Percentiles rank a stretch among this genome's conserved stretches.
Conservation (phyloP, 2,888 invertebrate genomes). For the Pollenia angustigena region DNA sequence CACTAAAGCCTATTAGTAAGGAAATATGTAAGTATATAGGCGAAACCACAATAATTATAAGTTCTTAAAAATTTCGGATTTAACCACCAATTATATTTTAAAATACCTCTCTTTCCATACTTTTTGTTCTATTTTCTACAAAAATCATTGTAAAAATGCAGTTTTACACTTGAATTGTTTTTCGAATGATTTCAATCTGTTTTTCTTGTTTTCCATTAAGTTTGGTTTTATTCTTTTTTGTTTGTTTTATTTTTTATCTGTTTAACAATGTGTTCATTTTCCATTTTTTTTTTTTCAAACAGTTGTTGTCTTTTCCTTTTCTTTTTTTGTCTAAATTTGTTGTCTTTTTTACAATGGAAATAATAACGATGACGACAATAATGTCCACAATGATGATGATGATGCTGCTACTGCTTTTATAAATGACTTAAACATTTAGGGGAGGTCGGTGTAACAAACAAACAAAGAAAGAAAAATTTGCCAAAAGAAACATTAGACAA, state of each 20-base stretch:
- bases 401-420: constrained; percentile 33
- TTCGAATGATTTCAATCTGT: constrained; percentile 81
- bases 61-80: background rate
- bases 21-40: background rate
- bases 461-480: constrained; percentile 39
- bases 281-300: constrained; percentile 55
- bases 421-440: constrained; percentile 43
- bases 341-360: constrained; percentile 47
- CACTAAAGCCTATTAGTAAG: background rate
- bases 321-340: background rate
- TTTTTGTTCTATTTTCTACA: constrained; percentile 35
- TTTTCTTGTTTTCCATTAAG: constrained; percentile 73
- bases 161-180: constrained; percentile 81
- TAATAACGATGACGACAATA: constrained; percentile 40
- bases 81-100: constrained; percentile 24
- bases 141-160: constrained; percentile 77
- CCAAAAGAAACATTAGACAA: constrained; percentile 53
- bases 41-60: background rate
- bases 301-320: constrained; percentile 44
- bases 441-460: background rate
- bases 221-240: constrained; percentile 38
- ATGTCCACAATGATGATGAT: constrained; percentile 20
- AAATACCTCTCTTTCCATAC: constrained; percentile 6
- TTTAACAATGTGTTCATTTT: constrained; percentile 68
- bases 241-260: constrained; percentile 37